Conservation (phyloP, 2,888 invertebrate genomes). For the Carcina quercana region DNA sequence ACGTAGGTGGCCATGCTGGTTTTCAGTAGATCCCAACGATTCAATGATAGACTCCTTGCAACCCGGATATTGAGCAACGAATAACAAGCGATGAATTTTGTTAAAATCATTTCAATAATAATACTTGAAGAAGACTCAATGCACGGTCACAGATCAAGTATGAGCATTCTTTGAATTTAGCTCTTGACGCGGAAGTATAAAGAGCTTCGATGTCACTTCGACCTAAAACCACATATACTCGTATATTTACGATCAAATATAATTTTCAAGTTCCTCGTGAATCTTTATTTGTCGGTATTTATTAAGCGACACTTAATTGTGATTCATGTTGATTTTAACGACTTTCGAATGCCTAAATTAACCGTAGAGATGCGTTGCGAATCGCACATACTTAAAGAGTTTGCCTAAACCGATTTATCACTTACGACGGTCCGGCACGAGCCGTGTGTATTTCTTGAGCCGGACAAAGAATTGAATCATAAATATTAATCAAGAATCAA, state of each 20-base stretch:
- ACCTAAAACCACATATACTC: no score
- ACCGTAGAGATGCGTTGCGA: constrained; percentile 42
- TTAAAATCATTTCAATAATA: no score
- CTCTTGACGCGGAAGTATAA: no score
- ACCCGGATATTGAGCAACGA: no score
- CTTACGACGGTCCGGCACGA: constrained; percentile 33
- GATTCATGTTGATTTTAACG: constrained; percentile 46
- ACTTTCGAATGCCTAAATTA: constrained; percentile 36
- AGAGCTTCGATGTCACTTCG: no score
- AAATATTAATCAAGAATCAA: constrained; percentile 64
- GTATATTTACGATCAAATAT: not conserved
- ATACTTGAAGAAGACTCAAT: no score
- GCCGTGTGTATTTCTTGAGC: constrained; percentile 42
- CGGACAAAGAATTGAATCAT: constrained; percentile 55
- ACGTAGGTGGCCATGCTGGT: constrained; percentile 41
- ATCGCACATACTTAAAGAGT: constrained; percentile 45
- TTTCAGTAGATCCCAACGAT: no score
- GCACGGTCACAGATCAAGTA: no score
- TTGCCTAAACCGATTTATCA: constrained; percentile 50
- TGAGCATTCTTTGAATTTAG: no score
- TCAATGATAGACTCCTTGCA: no score
- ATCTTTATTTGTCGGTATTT: constrained; percentile 17
- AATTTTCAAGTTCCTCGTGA: not conserved
- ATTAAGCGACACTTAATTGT: constrained; percentile 38
- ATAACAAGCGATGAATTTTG: no score